Percentiles rank a stretch among this genome's conserved stretches.
Conservation (phyloP, 2,113 vertebrate species). For the Oryzias javanicus region DNA sequence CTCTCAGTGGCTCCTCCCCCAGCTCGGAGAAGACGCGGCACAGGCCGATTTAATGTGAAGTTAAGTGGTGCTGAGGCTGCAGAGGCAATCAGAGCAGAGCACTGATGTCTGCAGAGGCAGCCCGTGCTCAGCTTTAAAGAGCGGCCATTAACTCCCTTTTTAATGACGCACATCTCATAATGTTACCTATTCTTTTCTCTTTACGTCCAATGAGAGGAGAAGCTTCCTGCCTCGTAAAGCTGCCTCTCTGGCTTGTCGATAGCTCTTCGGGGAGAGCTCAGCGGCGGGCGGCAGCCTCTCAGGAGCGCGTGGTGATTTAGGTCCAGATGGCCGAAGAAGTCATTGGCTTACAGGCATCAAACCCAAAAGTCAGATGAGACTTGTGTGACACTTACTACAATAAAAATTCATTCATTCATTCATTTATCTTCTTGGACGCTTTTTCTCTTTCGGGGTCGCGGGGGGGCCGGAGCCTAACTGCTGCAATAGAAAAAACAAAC, state of each 20-base stretch:
- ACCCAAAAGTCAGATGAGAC: slow-evolving; percentile 27
- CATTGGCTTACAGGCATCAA: slow-evolving; percentile 32
- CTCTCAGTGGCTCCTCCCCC: slow-evolving; percentile 55
- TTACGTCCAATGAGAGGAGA: slow-evolving; percentile 54
- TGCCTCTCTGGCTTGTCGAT: slow-evolving; percentile 43
- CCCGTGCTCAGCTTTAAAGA: slow-evolving; percentile 60
- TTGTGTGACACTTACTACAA: background rate
- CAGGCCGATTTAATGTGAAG: slow-evolving; percentile 64
- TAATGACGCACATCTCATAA: slow-evolving; percentile 71
- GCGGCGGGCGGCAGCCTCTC: slow-evolving; percentile 19
- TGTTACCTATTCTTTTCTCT: slow-evolving; percentile 65
- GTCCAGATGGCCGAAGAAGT: slow-evolving; percentile 39
- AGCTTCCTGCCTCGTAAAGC: slow-evolving; percentile 51
- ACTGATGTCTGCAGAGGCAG: slow-evolving; percentile 65
- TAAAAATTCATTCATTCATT: no score
- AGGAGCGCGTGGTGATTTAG: slow-evolving; percentile 24
- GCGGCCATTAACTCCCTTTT: slow-evolving; percentile 68
- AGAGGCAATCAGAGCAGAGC: slow-evolving; percentile 63
- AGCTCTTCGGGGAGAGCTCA: slow-evolving; percentile 44
- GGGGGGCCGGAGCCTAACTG: no score
- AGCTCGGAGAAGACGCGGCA: slow-evolving; percentile 61
- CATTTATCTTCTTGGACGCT: no score
- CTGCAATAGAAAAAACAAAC: no score
- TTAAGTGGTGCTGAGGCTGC: slow-evolving; percentile 74
- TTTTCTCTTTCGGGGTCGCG: no score